Evolutionary conservation across 2,797 vertebrate genomes (phyloP).

Genomic region (Cryptoblepharus egeriae): DNA sequence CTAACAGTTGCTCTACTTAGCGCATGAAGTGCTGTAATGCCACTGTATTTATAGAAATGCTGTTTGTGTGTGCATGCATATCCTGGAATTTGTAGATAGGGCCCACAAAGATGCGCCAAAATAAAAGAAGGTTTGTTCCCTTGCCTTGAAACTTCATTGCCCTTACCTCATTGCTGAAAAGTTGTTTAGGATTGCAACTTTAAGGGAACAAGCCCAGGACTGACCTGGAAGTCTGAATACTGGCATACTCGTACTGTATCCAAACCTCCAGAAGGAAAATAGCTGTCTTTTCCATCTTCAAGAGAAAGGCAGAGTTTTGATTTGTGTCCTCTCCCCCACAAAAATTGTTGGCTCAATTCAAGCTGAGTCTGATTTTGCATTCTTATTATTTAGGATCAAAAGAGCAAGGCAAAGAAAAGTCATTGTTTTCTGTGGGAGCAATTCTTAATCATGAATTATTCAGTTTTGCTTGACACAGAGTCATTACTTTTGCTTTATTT

Average conservation of each 20-base stretch:
- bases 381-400: slow-evolving; percentile 20
- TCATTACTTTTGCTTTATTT: background rate
- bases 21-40: no score
- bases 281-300: background rate
- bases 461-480: slow-evolving; percentile 19
- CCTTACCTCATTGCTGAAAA: no score
- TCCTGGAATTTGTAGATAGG: background rate
- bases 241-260: background rate
- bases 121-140: no score
- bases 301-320: background rate
- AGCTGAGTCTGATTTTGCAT: background rate
- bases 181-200: no score
- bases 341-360: background rate
- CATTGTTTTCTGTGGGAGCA: background rate
- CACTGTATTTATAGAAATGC: no score
- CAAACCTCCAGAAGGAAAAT: background rate
- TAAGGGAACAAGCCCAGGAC: background rate
- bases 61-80: fast-evolving
- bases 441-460: slow-evolving; percentile 6
- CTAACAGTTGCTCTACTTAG: no score
- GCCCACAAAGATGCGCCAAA: no score
- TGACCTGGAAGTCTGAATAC: background rate
- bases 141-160: no score
- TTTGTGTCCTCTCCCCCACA: fast-evolving
- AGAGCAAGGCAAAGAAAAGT: slow-evolving; percentile 5